Percentiles rank a stretch among this genome's conserved stretches.
These are phyloP conservation scores for Takifugu rubripes DNA, from an alignment of 2,797 vertebrate genomes.

Conservation along the genomic window DNA sequence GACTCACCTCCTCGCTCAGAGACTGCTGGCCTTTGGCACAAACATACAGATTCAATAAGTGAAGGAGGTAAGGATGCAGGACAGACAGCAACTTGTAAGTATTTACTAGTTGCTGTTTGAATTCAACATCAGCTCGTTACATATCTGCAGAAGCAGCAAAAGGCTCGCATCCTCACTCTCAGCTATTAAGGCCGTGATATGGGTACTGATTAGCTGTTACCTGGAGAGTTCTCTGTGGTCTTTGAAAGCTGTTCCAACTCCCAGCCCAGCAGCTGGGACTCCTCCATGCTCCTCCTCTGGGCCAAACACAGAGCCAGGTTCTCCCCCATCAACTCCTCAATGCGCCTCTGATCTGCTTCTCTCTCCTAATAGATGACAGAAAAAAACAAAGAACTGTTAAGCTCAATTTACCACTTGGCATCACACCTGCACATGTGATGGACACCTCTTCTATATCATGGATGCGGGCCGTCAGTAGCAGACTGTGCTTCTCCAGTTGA, in stretches of 20 bases:
- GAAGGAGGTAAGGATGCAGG: background rate
- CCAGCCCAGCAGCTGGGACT: constrained; percentile 93
- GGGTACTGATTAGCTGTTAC: constrained; percentile 59
- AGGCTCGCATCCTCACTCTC: no score
- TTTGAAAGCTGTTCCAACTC: constrained; percentile 91
- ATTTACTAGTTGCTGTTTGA: background rate
- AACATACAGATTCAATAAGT: constrained; percentile 15
- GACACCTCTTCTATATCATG: constrained; percentile 90
- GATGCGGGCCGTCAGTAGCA: constrained; percentile 84
- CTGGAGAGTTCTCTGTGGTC: constrained; percentile 82
- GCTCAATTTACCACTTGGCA: background rate
- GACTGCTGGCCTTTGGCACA: constrained; percentile 80
- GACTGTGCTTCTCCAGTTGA: constrained; percentile 89
- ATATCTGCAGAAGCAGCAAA: background rate
- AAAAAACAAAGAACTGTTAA: background rate
- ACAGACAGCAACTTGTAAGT: constrained; percentile 3
- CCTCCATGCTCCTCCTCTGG: constrained; percentile 94
- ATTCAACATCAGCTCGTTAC: background rate
- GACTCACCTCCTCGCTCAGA: constrained; percentile 88
- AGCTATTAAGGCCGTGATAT: no score
- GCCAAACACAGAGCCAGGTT: constrained; percentile 90
- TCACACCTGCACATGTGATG: background rate
- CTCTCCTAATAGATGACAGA: constrained; percentile 72
- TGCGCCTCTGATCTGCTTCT: constrained; percentile 83
- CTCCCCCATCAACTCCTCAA: constrained; percentile 93